Evolutionary conservation across 2,888 invertebrate genomes (phyloP).

Genomic region (Campoplex capitator): DNA sequence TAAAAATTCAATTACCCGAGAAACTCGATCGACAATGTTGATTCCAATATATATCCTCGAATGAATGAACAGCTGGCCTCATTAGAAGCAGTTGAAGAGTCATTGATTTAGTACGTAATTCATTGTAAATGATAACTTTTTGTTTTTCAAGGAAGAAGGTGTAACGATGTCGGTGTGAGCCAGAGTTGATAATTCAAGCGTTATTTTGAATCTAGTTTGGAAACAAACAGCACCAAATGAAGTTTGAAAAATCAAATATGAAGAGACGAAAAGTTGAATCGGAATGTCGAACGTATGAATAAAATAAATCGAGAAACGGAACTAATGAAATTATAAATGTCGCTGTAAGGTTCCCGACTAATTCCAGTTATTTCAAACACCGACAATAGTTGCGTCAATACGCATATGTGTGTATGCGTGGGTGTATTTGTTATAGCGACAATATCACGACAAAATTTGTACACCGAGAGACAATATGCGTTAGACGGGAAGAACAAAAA

Average conservation of each 20-base stretch:
- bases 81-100: not conserved
- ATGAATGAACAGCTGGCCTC: not conserved
- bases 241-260: not conserved
- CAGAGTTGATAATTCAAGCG: too few species aligned
- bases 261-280: not conserved
- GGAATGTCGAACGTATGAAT: not conserved
- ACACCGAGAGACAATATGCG: slow-evolving; percentile 53
- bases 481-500: slow-evolving; percentile 33
- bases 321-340: slow-evolving; percentile 50
- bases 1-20: not conserved
- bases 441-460: slow-evolving; percentile 71
- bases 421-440: slow-evolving; percentile 35
- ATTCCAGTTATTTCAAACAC: slow-evolving; percentile 44
- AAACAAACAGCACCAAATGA: not conserved
- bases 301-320: slow-evolving; percentile 46
- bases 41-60: not conserved
- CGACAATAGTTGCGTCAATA: slow-evolving; percentile 24
- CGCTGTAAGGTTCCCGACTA: slow-evolving; percentile 41
- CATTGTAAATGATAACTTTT: too few species aligned
- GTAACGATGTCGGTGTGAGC: too few species aligned
- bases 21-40: not conserved
- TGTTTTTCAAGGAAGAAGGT: too few species aligned
- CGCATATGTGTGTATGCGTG: slow-evolving; percentile 43
- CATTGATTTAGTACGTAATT: too few species aligned
- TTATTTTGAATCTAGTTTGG: not conserved